Percentiles rank a stretch among this genome's conserved stretches.
phyloP scores from a whole-genome alignment of 1,140 invertebrate species.

The Drosophila arawakana region DNA sequence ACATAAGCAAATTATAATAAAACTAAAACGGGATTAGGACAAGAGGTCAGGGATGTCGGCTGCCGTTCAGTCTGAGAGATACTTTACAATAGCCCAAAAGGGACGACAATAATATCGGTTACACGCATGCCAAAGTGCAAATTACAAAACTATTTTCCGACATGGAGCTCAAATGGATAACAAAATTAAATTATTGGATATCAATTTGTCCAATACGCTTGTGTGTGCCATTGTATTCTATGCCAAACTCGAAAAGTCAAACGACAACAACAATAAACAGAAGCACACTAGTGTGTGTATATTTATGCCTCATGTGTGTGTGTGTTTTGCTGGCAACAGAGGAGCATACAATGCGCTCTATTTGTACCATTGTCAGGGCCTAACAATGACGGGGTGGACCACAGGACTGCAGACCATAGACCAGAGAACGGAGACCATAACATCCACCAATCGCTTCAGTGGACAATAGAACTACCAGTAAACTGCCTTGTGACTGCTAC shows the following conservation, averaged over 20 bases:
- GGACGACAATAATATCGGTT: conserved; percentile 78
- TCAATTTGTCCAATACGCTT: conserved; percentile 67
- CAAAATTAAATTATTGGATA: conserved; percentile 84
- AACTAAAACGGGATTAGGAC: conserved; percentile 59
- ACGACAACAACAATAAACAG: conserved; percentile 65
- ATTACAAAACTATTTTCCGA: conserved; percentile 82
- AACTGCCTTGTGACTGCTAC: conserved; percentile 13
- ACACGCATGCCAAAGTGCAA: conserved; percentile 79
- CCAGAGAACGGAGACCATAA: conserved; percentile 35
- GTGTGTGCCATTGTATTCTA: conserved; percentile 59
- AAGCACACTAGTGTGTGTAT: conserved; percentile 21
- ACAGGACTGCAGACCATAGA: conserved; percentile 52
- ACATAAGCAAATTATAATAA: conserved; percentile 79
- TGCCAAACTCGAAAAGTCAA: conserved; percentile 81
- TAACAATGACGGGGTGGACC: conserved; percentile 72
- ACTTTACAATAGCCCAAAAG: conserved; percentile 73
- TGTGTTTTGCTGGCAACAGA: conserved; percentile 34
- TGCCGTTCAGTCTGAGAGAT: conserved; percentile 46
- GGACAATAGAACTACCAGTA: conserved; percentile 63
- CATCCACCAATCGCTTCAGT: conserved; percentile 36
- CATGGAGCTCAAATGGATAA: conserved; percentile 75
- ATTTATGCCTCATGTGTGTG: conserved; percentile 49
- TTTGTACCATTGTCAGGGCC: conserved; percentile 66
- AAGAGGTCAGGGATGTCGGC: conserved; percentile 1
- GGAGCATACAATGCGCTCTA: conserved; percentile 58